Evolutionary conservation across 2,888 invertebrate genomes (phyloP), one percentile per base, ranked within the genome.

Genomic region (Callinectes sapidus): DNA sequence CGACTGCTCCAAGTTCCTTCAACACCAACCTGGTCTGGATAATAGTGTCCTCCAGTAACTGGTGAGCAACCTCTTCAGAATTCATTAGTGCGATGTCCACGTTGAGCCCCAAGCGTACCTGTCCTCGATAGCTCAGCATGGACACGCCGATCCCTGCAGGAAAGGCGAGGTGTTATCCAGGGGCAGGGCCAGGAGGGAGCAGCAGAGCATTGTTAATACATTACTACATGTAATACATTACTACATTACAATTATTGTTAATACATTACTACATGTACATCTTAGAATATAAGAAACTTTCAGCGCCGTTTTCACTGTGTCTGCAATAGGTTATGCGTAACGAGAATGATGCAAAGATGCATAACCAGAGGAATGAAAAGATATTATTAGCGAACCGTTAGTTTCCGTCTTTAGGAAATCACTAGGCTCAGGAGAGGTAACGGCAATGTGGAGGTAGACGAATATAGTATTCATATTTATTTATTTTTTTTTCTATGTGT

Each of bases 51-150:
- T 93, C 93, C 28, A 93, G 10, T 14, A 93, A 54, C 35, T 55
- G 85, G 54, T 87, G 85, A 13, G 93, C 91, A 54, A 71, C 28
- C 23, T 48, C 85, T 39, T 61, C 85, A 42, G 71, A 66, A 10
- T 55, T 54, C n/a, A 93, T 32, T 71, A 93, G 89, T 3, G 89
- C 90, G 14, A 91, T 54, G 87, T 93, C 93, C 28, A 93, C 91
- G 42, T 91, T 93, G 54, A 93, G 61, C 35, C 89, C 91, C 16
- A 91, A 13, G 54, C 91, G 89, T 32, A 93, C 54, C 6, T 5
- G 48, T 8, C 93, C 93, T 14, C 89, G 71, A 87, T 93, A 93
- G 54, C 93, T 93, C 28, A 93, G 55, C 87, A 93, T 90, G 35
- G 93, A 91, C 86, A 93, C 90, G 0, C 93, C 93, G 35, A 93